A percentile compares a stretch with the other conserved stretches of the same genome.
These are phyloP conservation scores for Glareola pratincola DNA, from an alignment of 2,113 vertebrate genomes.

Conservation along the genomic window DNA sequence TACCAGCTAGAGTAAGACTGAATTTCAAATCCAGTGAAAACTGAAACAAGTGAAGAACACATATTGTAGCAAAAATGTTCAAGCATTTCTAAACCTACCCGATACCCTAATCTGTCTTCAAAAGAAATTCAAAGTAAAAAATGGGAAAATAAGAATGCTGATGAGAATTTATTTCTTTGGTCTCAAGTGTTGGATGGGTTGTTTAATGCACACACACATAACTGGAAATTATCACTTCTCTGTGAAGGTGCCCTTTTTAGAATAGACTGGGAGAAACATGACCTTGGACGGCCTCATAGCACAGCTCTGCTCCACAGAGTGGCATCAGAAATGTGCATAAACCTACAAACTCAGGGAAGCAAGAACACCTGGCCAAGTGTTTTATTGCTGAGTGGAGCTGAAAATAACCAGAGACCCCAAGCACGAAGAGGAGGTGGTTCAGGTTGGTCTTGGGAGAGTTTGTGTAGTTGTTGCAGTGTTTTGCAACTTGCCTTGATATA, in stretches of 20 bases:
- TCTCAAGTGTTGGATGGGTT: background rate
- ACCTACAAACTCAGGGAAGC: background rate
- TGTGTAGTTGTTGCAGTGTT: background rate
- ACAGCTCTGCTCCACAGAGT: background rate
- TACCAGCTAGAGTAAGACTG: background rate
- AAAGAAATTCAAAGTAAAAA: background rate
- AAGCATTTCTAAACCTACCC: background rate
- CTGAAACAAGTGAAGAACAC: background rate
- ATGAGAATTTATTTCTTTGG: background rate
- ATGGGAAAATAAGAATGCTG: background rate
- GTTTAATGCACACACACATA: background rate
- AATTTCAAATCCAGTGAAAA: background rate
- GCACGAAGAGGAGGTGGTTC: background rate
- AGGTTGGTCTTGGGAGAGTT: background rate
- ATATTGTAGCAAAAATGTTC: background rate
- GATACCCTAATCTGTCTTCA: background rate
- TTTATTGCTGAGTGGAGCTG: background rate
- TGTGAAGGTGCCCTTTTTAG: background rate
- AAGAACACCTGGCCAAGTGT: background rate
- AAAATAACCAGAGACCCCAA: background rate
- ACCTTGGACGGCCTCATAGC: background rate
- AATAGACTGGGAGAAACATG: background rate
- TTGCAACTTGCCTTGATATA: background rate
- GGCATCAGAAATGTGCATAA: background rate
- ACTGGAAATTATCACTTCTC: background rate